These are phyloP conservation scores for Aldabrachelys gigantea DNA, from an alignment of 2,113 vertebrate genomes.

Conservation along the genomic window DNA sequence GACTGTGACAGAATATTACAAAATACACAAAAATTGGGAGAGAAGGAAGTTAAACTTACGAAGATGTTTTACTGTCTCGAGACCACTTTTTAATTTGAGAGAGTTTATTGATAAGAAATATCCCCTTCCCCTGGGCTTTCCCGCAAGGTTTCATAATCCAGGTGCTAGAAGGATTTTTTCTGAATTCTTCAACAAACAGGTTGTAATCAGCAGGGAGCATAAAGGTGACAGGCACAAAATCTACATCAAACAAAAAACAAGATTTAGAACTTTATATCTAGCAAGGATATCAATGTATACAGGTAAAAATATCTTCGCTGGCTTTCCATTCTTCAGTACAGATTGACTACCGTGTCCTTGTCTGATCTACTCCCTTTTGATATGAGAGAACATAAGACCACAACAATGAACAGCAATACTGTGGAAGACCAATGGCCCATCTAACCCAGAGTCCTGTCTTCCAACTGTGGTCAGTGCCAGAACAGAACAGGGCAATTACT, in stretches of 20 bases:
- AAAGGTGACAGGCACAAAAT: conserved; percentile 97
- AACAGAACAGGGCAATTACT: background rate
- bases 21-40: background rate
- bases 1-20: background rate
- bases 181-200: conserved; percentile 97
- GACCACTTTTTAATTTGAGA: conserved; percentile 99
- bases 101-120: conserved; percentile 99
- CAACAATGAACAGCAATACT: background rate
- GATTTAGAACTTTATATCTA: background rate
- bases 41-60: conserved; percentile 83
- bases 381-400: background rate
- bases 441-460: background rate
- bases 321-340: background rate
- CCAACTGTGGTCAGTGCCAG: background rate
- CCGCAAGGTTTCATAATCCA: conserved; percentile 99
- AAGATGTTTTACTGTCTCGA: conserved; percentile 94
- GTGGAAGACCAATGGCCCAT: background rate
- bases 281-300: background rate
- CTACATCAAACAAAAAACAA: conserved; percentile 68
- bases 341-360: background rate
- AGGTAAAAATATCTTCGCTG: background rate
- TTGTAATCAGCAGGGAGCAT: conserved; percentile 98
- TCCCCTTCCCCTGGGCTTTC: conserved; percentile 98
- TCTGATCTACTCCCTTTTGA: background rate
- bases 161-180: conserved; percentile 96